A percentile compares a stretch with the other conserved stretches of the same genome.
These are phyloP conservation scores for Oryctes rhinoceros DNA, from an alignment of 1,140 invertebrate genomes.

Conservation along the genomic window DNA sequence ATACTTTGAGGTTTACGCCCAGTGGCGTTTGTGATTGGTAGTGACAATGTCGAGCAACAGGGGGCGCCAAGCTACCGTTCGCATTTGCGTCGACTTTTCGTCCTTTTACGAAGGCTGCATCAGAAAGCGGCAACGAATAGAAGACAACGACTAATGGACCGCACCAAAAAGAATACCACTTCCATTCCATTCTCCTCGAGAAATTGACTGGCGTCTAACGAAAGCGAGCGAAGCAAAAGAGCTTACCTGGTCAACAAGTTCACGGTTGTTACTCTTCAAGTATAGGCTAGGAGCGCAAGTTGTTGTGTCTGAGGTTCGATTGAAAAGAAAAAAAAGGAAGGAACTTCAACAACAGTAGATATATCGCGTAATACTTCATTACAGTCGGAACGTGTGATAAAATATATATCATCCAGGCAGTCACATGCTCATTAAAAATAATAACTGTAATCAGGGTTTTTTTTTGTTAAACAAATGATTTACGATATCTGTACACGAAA, in stretches of 20 bases:
- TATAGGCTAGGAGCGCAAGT: not conserved
- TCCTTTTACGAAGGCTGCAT: not conserved
- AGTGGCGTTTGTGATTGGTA: slow-evolving; percentile 33
- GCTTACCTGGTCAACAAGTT: slow-evolving; percentile 31
- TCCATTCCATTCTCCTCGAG: not conserved
- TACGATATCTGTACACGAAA: slow-evolving; percentile 15
- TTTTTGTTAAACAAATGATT: slow-evolving; percentile 33
- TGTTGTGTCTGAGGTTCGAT: not conserved
- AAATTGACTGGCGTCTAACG: slow-evolving; percentile 27
- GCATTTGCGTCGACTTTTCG: not conserved
- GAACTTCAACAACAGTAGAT: slow-evolving; percentile 25
- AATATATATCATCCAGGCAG: slow-evolving; percentile 34
- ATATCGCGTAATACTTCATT: slow-evolving; percentile 22
- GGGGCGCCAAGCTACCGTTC: slow-evolving; percentile 22
- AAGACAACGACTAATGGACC: slow-evolving; percentile 24
- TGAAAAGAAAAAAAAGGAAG: slow-evolving; percentile 11
- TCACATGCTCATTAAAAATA: slow-evolving; percentile 25
- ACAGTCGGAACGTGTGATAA: slow-evolving; percentile 23
- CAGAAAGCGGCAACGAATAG: slow-evolving; percentile 7
- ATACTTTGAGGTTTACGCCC: slow-evolving; percentile 13
- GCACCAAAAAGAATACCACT: slow-evolving; percentile 2
- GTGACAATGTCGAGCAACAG: not conserved
- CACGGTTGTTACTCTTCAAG: slow-evolving; percentile 24
- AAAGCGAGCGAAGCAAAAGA: slow-evolving; percentile 27
- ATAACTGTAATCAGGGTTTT: slow-evolving; percentile 29